These are phyloP conservation scores for Torymus texanus DNA, from an alignment of 2,888 invertebrate species.

Conservation along the genomic window DNA sequence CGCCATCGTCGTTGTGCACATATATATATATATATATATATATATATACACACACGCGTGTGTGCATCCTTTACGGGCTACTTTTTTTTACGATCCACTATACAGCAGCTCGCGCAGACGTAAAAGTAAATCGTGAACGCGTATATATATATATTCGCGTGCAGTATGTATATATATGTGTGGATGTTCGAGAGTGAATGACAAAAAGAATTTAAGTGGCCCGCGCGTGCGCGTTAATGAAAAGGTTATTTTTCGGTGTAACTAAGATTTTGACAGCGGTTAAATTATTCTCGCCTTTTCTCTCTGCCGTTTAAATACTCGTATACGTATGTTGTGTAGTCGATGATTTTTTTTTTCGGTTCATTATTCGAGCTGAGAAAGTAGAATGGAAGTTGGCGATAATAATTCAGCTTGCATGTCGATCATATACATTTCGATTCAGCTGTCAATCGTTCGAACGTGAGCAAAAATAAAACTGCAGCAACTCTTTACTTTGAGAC, in stretches of 20 bases:
- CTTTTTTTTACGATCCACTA: slow-evolving; percentile 46
- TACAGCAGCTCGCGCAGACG: slow-evolving; percentile 11
- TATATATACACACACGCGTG: too few species aligned
- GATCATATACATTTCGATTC: too few species aligned
- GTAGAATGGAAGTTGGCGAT: not conserved
- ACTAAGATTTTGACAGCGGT: slow-evolving; percentile 41
- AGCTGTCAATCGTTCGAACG: too few species aligned
- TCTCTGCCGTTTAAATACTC: not conserved
- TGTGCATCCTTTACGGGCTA: slow-evolving; percentile 48
- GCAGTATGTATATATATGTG: slow-evolving; percentile 14
- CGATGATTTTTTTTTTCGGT: not conserved
- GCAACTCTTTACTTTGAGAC: too few species aligned
- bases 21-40: not conserved
- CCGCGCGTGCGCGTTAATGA: slow-evolving; percentile 10
- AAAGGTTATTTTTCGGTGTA: slow-evolving; percentile 43
- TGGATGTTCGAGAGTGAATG: not conserved
- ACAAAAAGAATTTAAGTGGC: slow-evolving; percentile 26
- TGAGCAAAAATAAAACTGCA: too few species aligned
- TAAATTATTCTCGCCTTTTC: slow-evolving; percentile 26
- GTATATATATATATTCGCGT: not conserved
- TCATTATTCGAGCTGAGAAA: not conserved
- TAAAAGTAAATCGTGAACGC: slow-evolving; percentile 52
- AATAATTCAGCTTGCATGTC: too few species aligned
- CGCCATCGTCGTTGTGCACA: not conserved
- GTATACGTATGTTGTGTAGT: not conserved